These are phyloP conservation scores for Ophion costatus DNA, from an alignment of 2,888 invertebrate genomes.

Conservation along the genomic window DNA sequence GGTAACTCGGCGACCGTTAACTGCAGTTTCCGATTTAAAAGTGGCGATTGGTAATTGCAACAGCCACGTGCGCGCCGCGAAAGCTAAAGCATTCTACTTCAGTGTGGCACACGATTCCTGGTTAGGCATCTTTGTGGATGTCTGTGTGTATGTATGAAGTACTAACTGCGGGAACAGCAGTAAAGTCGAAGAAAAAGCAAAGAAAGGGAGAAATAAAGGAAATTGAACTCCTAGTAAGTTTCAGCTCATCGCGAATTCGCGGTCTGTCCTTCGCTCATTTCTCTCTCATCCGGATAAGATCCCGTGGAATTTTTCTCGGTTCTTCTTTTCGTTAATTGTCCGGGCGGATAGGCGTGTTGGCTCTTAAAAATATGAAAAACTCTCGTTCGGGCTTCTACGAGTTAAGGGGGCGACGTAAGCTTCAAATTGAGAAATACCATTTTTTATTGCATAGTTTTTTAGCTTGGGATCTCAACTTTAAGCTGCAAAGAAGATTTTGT, in stretches of 20 bases:
- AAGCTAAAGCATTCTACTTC: slow-evolving; percentile 26
- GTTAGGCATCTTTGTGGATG: not conserved
- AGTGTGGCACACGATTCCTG: slow-evolving; percentile 11
- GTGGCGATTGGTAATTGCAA: slow-evolving; percentile 66
- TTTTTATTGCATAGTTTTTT: not conserved
- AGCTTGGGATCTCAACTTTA: not conserved
- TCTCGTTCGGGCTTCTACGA: not conserved
- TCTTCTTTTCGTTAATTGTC: slow-evolving; percentile 47
- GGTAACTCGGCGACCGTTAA: slow-evolving; percentile 61
- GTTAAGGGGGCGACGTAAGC: not conserved
- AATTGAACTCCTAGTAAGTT: slow-evolving; percentile 73
- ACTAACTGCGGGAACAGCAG: slow-evolving; percentile 33
- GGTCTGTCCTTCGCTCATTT: slow-evolving; percentile 36
- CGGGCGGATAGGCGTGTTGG: not conserved
- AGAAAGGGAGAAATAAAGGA: slow-evolving; percentile 66
- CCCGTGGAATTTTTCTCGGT: slow-evolving; percentile 10
- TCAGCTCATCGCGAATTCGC: slow-evolving; percentile 70
- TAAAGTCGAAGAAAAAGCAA: slow-evolving; percentile 56
- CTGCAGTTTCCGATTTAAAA: slow-evolving; percentile 65
- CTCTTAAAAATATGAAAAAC: slow-evolving; percentile 39
- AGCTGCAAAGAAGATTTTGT: too few species aligned
- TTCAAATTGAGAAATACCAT: not conserved
- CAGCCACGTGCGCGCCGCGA: slow-evolving; percentile 49
- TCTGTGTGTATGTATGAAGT: not conserved
- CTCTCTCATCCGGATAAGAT: slow-evolving; percentile 37